phyloP scores from a whole-genome alignment of 2,113 vertebrate species.

The Trochalopteron elliotii region DNA sequence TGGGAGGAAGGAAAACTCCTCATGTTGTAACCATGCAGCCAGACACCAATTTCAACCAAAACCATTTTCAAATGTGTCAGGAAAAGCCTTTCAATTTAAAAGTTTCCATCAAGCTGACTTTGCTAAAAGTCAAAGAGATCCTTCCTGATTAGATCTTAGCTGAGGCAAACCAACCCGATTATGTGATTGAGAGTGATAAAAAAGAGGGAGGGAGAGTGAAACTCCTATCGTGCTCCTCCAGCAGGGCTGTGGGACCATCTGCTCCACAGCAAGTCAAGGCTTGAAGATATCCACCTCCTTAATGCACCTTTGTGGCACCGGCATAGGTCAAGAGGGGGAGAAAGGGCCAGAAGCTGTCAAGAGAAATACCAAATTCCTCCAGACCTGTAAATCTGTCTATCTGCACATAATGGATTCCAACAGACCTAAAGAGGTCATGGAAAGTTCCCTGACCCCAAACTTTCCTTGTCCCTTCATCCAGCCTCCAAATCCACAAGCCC shows the following conservation, averaged over 20 bases:
- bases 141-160: conserved; percentile 57
- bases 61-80: not conserved
- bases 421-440: not conserved
- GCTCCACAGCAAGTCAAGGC: not conserved
- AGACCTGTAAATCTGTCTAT: not conserved
- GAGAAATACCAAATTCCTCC: not conserved
- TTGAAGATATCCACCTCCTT: not conserved
- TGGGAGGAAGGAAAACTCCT: not conserved
- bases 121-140: conserved; percentile 61
- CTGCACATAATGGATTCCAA: not conserved
- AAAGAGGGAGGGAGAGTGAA: not conserved
- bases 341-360: not conserved
- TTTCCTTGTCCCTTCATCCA: not conserved
- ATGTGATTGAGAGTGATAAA: not conserved
- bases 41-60: not conserved
- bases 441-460: not conserved
- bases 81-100: conserved; percentile 49
- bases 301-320: not conserved
- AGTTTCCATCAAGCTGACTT: conserved; percentile 57
- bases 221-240: not conserved
- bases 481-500: not conserved
- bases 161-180: conserved; percentile 24
- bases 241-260: not conserved
- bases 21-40: not conserved
- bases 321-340: not conserved